Evolutionary conservation across 2,888 invertebrate genomes (phyloP).

Genomic region (Apamea sordens): DNA sequence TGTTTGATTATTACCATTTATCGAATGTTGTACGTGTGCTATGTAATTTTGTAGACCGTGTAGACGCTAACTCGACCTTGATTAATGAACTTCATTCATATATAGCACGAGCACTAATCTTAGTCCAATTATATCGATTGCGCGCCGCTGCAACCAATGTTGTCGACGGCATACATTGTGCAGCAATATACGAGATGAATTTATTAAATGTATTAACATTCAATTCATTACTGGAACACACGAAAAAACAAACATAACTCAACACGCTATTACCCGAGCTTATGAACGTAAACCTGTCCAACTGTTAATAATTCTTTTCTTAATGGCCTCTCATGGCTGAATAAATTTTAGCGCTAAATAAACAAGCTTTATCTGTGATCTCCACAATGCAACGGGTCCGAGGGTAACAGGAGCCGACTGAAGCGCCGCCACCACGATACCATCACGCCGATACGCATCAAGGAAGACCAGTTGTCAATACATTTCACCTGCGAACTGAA

Average conservation of each 20-base stretch:
- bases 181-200: slow-evolving; percentile 71
- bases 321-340: slow-evolving; percentile 86
- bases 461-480: slow-evolving; percentile 90
- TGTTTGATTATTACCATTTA: slow-evolving; percentile 85
- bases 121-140: slow-evolving; percentile 70
- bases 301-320: slow-evolving; percentile 85
- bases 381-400: slow-evolving; percentile 86
- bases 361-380: slow-evolving; percentile 88
- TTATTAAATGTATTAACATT: slow-evolving; percentile 80
- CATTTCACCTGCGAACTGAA: slow-evolving; percentile 87
- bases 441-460: slow-evolving; percentile 90
- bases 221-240: slow-evolving; percentile 81
- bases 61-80: slow-evolving; percentile 81
- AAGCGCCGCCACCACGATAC: slow-evolving; percentile 88
- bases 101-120: slow-evolving; percentile 72
- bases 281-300: slow-evolving; percentile 85
- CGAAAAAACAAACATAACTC: slow-evolving; percentile 80
- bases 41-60: slow-evolving; percentile 81
- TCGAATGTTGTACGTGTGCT: slow-evolving; percentile 81
- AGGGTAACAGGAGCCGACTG: slow-evolving; percentile 86
- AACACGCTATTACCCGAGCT: slow-evolving; percentile 79
- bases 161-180: slow-evolving; percentile 53
- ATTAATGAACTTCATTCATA: slow-evolving; percentile 83
- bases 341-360: slow-evolving; percentile 89
- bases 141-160: slow-evolving; percentile 40